Evolutionary conservation across 2,113 vertebrate genomes (phyloP).

Genomic region (Cottus gobio): DNA sequence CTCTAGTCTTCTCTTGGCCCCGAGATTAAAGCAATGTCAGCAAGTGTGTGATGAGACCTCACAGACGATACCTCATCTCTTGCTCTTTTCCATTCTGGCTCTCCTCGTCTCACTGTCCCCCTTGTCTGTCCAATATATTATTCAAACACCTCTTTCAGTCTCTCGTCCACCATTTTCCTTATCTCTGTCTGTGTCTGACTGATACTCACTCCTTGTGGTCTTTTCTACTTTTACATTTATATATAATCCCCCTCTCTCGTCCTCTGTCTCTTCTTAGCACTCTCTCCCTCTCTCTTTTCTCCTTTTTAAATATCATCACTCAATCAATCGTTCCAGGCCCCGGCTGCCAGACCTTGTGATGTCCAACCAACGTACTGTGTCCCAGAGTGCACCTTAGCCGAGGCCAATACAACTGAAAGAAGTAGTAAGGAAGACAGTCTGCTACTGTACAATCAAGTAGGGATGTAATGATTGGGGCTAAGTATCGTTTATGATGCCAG

Average conservation of each 20-base stretch:
- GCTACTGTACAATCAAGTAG: not conserved
- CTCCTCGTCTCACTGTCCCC: constrained; percentile 60
- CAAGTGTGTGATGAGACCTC: constrained; percentile 81
- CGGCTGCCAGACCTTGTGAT: constrained; percentile 20
- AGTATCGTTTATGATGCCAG: not conserved
- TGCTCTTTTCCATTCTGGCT: constrained; percentile 66
- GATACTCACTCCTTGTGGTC: constrained; percentile 51
- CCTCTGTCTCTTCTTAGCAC: not conserved
- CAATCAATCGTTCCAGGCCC: constrained; percentile 42
- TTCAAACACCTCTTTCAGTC: constrained; percentile 67
- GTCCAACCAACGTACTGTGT: constrained; percentile 13
- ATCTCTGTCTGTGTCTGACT: constrained; percentile 56
- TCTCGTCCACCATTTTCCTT: constrained; percentile 59
- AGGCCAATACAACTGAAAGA: not conserved
- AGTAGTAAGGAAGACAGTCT: not conserved
- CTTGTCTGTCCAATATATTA: constrained; percentile 68
- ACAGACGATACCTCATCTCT: constrained; percentile 71
- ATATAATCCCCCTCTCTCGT: not conserved
- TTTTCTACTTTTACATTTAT: constrained; percentile 52
- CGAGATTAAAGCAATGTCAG: constrained; percentile 77
- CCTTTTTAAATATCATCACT: not conserved
- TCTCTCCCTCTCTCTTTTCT: not conserved
- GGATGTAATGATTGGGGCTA: not conserved
- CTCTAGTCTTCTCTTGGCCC: constrained; percentile 70
- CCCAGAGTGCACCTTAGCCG: constrained; percentile 9